Evolutionary conservation across 2,797 vertebrate genomes (phyloP).

Genomic region (Anguilla pacifica): DNA sequence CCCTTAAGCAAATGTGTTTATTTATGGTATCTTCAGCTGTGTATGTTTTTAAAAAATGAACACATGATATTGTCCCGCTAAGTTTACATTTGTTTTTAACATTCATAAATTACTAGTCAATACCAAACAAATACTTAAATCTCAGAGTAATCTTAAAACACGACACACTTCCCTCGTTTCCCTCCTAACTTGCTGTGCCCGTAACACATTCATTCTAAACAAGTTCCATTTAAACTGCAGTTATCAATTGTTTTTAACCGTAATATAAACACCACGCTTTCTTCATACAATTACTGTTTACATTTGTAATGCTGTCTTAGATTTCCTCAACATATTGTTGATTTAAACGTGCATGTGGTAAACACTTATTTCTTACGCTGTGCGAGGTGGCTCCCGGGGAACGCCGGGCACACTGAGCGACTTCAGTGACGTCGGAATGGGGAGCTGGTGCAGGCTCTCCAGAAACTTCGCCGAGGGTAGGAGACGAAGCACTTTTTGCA

Average conservation of each 20-base stretch:
- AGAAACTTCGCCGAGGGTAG: constrained; percentile 78
- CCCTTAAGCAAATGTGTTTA: background rate
- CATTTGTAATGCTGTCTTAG: background rate
- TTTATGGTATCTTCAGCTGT: background rate
- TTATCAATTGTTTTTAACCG: background rate
- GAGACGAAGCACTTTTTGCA: constrained; percentile 80
- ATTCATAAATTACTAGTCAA: background rate
- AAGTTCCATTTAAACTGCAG: too few species aligned
- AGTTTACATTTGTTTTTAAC: background rate
- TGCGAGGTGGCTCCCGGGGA: background rate
- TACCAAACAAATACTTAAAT: background rate
- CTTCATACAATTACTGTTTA: background rate
- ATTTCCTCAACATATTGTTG: background rate
- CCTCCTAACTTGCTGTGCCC: too few species aligned
- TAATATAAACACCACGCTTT: background rate
- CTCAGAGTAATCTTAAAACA: too few species aligned
- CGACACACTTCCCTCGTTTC: too few species aligned
- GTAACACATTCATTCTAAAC: too few species aligned
- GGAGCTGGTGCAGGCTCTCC: constrained; percentile 79
- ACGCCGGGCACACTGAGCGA: constrained; percentile 53
- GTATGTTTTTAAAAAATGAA: background rate
- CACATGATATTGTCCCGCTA: background rate
- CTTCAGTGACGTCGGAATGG: constrained; percentile 83
- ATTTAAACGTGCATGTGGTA: background rate
- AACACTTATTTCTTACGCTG: background rate